These are phyloP conservation scores for Platalea minor DNA, from an alignment of 2,797 vertebrate species.

Conservation along the genomic window DNA sequence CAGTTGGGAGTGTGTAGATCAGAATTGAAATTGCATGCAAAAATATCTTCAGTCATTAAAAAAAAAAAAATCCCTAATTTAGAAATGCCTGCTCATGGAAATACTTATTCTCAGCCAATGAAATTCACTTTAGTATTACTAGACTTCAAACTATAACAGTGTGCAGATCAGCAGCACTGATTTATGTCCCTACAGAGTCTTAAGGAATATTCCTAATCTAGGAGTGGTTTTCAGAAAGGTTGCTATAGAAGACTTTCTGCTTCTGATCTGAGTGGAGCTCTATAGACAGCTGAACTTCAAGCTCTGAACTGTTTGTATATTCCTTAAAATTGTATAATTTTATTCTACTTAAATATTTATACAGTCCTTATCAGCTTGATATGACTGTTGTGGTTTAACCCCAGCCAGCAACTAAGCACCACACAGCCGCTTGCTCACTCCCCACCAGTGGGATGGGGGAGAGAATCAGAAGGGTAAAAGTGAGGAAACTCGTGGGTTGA, in stretches of 20 bases:
- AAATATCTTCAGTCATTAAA: neutral
- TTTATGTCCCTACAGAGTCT: neutral
- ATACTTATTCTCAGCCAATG: conserved; percentile 1
- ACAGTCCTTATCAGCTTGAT: neutral
- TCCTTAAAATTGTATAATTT: neutral
- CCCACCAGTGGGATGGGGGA: no score
- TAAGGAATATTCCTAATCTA: neutral
- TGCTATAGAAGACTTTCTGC: neutral
- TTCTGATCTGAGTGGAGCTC: neutral
- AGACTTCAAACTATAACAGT: neutral
- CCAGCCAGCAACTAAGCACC: no score
- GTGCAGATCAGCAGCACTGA: neutral
- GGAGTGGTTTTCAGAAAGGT: neutral
- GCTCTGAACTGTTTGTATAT: neutral
- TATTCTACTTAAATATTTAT: neutral
- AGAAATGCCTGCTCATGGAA: conserved; percentile 29
- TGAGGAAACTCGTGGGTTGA: no score
- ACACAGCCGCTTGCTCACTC: no score
- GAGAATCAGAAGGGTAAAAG: no score
- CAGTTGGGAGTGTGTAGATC: neutral
- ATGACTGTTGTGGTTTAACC: no score
- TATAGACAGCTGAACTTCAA: neutral
- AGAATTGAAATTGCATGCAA: neutral
- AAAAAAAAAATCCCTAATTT: neutral
- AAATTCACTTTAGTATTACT: neutral